Conservation (phyloP, 2,888 invertebrate species). For the Sipunculus nudus region DNA sequence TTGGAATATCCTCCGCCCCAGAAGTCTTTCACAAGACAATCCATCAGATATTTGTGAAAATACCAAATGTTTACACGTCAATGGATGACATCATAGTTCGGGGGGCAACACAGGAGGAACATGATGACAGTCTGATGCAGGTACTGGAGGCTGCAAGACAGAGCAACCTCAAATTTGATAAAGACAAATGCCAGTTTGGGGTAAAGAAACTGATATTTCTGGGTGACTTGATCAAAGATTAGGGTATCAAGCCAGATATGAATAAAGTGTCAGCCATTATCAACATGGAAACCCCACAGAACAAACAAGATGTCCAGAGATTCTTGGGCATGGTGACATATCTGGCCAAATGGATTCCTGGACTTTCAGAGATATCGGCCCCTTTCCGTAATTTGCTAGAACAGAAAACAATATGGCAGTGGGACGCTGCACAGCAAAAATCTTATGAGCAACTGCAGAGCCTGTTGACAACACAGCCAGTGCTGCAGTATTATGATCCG, state of each 20-base stretch:
- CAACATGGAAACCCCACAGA: constrained; percentile 9
- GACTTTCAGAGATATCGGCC: constrained; percentile 10
- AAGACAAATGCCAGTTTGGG: constrained; percentile 18
- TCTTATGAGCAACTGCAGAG: constrained; percentile 16
- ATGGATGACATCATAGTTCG: constrained; percentile 10
- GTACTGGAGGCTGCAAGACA: background rate
- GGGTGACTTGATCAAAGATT: constrained; percentile 14
- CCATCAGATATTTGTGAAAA: background rate
- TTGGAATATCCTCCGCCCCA: constrained; percentile 10
- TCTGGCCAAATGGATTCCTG: constrained; percentile 9
- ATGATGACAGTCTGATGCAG: background rate
- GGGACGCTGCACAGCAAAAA: constrained; percentile 13
- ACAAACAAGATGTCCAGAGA: constrained; percentile 15
- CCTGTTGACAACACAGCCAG: too few species aligned
- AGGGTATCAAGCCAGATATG: constrained; percentile 21
- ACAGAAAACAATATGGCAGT: constrained; percentile 10
- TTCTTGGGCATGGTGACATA: too few species aligned
- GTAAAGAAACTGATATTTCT: constrained; percentile 19
- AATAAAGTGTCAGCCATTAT: constrained; percentile 11
- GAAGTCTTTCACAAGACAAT: constrained; percentile 5
- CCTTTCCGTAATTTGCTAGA: constrained; percentile 14
- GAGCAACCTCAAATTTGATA: constrained; percentile 2
- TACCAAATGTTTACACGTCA: background rate
- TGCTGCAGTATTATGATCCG: constrained; percentile 24
- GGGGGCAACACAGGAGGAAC: background rate